A percentile compares a stretch with the other conserved stretches of the same genome.
Evolutionary conservation across 2,888 invertebrate genomes (phyloP).

Genomic region (Eupithecia abbreviata): DNA sequence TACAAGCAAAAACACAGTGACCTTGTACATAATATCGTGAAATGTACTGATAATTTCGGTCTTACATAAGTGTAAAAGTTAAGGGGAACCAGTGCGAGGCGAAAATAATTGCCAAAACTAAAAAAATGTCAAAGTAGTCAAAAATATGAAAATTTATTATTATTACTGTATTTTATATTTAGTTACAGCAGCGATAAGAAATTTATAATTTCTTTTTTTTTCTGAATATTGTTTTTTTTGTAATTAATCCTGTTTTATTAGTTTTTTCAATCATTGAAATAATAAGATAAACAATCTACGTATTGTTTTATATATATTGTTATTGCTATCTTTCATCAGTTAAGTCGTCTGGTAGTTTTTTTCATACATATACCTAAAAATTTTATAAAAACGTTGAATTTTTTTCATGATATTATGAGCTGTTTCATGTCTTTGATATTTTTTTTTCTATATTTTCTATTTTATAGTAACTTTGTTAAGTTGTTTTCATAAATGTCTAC

Average conservation of each 20-base stretch:
- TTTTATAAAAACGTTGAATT: not conserved
- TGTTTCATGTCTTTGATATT: not conserved
- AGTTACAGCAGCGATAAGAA: not conserved
- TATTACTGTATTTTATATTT: not conserved
- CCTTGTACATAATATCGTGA: constrained; percentile 20
- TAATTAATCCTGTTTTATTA: not conserved
- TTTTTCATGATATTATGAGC: not conserved
- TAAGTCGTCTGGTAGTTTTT: not conserved
- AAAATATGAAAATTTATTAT: not conserved
- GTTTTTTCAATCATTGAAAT: not conserved
- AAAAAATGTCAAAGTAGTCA: not conserved
- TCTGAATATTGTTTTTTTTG: not conserved
- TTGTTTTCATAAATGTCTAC: not conserved
- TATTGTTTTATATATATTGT: not conserved
- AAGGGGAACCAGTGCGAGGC: constrained; percentile 38
- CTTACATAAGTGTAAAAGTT: constrained; percentile 29
- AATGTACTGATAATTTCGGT: constrained; percentile 37
- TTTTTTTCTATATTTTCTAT: not conserved
- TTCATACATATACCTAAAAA: not conserved
- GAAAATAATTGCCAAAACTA: constrained; percentile 19
- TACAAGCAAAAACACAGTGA: constrained; percentile 27
- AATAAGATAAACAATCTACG: not conserved
- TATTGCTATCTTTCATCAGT: not conserved
- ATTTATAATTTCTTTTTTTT: not conserved
- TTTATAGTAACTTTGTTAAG: not conserved